Base-by-base conservation (phyloP, 2,113 vertebrate genomes). In the Phalacrocorax aristotelis region DNA sequence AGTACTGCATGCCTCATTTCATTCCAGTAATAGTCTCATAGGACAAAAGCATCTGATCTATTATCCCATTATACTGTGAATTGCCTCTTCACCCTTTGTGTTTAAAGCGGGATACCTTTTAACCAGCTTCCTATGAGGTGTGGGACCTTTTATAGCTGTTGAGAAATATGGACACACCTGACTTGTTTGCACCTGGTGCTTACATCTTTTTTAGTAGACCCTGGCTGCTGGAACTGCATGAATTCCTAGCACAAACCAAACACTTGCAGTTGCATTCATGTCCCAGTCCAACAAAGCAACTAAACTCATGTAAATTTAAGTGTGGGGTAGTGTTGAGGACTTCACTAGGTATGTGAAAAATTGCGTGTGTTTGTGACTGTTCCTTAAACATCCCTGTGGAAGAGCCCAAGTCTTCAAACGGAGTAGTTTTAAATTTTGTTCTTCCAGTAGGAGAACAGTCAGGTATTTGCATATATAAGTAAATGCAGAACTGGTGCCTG, bases 1-100 rank as follows among this genome's bases (percentile, higher is more conserved):
- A 96, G 78, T 36, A 22, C 78, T 68, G 15, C 87, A 95, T 27
- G 95, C 74, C 93, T 96, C 91, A 87, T 95, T 96, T 87, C 81
- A 76, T 71, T 51, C 9, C 81, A 75, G 48, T 90, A 75, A 81
- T 87, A 61, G 69, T 75, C 83, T 91, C 87, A 3, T 42, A 91
- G 91, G 76, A 96, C 95, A 78, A 20, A 91, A 40, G 76, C 93
- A 75, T 38, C 77, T 87, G 58, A 96, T 96, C 82, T n/a, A 2
- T 87, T 69, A 27, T 13, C 81, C 84, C 69, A 17, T 87, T 94
- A 82, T 61, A 16, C 36, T 61, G 34, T 15, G 55, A 93, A 72
- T 57, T 93, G 40, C 87, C 89, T 93, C 68, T 89, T 86, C 58
- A 86, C 62, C 76, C 86, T 92, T 92, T 90, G 75, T 85, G 18